Percentiles rank a stretch among this genome's conserved stretches.
These are phyloP conservation scores for Mungos mungo DNA, from an alignment of 2,113 vertebrate species.

Conservation along the genomic window DNA sequence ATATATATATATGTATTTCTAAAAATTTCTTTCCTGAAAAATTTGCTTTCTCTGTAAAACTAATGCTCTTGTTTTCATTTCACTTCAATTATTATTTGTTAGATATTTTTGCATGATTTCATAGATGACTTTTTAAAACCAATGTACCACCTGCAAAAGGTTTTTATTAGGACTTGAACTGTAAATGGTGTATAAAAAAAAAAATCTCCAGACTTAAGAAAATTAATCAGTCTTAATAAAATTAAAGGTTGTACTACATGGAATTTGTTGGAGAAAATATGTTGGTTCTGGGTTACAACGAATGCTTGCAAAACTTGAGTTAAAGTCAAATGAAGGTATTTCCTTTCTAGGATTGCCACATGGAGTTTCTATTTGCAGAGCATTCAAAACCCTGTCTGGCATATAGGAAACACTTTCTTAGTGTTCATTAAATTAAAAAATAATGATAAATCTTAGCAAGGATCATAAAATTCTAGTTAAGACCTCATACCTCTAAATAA, in stretches of 20 bases:
- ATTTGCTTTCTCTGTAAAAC: slow-evolving; percentile 34
- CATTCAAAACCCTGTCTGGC: background rate
- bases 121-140: background rate
- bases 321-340: background rate
- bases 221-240: background rate
- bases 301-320: background rate
- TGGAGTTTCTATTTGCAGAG: slow-evolving; percentile 5
- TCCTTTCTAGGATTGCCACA: background rate
- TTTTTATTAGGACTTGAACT: background rate
- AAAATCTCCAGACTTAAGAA: background rate
- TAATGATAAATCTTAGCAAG: slow-evolving; percentile 25
- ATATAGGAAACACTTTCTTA: slow-evolving; percentile 10
- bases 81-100: background rate
- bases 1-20: background rate
- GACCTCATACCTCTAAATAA: slow-evolving; percentile 21
- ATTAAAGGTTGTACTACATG: background rate
- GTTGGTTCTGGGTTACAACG: background rate
- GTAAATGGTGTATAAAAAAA: background rate
- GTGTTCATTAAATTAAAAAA: slow-evolving; percentile 49
- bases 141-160: background rate
- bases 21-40: slow-evolving; percentile 28
- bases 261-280: background rate
- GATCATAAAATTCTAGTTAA: slow-evolving; percentile 29
- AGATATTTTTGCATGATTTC: slow-evolving; percentile 25
- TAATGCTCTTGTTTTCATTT: slow-evolving; percentile 19